Base-by-base conservation (phyloP, 2,888 invertebrate genomes). In the Caenorhabditis sp. region DNA sequence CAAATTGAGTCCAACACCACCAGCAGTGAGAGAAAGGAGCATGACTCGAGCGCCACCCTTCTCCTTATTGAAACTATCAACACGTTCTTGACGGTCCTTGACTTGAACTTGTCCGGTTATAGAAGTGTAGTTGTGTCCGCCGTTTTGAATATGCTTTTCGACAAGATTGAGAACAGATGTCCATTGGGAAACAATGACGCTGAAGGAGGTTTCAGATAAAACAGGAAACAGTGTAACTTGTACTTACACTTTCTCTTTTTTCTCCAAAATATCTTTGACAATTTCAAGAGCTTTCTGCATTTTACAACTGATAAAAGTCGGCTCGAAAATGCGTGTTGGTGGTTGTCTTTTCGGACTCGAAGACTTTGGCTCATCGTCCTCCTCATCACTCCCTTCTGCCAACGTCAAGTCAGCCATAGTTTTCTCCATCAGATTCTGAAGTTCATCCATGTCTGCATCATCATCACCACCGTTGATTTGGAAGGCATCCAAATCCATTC, bases 1-100 rank as follows among this genome's bases (percentile, higher is more conserved):
- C 72, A 98, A 94, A 94, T 98, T 98, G 16, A 98, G 94, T 0
- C 98, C 98, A 19, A 97, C 97, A 31, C 97, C 98, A 61, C 97
- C 98, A 54, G 98, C 97, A 80, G 95, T 95, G 35, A 98, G 93
- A 0, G 97, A 97, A 0, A 98, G 94, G 54, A 98, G 93, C 93
- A 98, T 93, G 26, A 94, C 92, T 89, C 92, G 94, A 56, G 95
- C 94, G 12, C 94, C 94, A 22, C 93, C 93, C 0, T 92, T 92
- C 0, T 94, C 93, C 82, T 94, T 93, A 92, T 97, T 97, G 93
- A 97, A 95, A 54, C 94, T 93, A 41, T 94, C 94, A 0, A 96
- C 95, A 2, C 90, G 85, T 24, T 86, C 84, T 82, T 91, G 90
- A 24, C 90, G 80, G 66, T 87, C 87, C 3, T 66, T 70, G 1